Conservation (phyloP, 2,797 vertebrate genomes). For the Paratrypauchen microcephalus region DNA sequence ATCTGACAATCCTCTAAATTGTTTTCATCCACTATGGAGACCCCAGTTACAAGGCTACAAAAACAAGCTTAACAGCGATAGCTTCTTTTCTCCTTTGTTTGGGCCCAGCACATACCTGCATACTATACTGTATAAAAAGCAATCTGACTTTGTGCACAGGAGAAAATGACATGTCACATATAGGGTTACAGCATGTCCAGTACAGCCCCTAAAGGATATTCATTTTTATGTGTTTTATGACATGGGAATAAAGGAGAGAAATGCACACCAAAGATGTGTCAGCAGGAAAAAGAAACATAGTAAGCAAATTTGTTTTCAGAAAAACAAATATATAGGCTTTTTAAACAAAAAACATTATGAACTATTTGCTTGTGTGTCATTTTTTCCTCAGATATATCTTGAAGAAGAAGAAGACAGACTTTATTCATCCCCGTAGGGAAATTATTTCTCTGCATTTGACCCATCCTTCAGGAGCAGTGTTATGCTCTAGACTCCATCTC, state of each 20-base stretch:
- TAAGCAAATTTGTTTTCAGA: not conserved
- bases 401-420: too few species aligned
- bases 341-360: not conserved
- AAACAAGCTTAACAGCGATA: not conserved
- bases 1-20: not conserved
- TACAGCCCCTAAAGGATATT: not conserved
- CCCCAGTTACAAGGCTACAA: not conserved
- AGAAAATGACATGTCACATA: slow-evolving; percentile 2
- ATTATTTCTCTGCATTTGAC: too few species aligned
- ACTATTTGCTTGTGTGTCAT: not conserved
- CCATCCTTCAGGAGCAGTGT: too few species aligned
- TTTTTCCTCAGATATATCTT: not conserved
- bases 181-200: not conserved
- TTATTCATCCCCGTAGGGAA: too few species aligned
- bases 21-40: not conserved
- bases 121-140: not conserved
- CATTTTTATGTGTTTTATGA: not conserved
- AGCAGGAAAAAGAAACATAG: not conserved
- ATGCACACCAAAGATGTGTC: not conserved
- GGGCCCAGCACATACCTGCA: not conserved
- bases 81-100: not conserved
- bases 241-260: not conserved
- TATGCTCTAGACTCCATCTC: not conserved
- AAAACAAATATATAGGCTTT: not conserved
- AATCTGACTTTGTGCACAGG: not conserved